These are phyloP conservation scores for Empis livida DNA, from an alignment of 2,888 invertebrate species.

Conservation along the genomic window DNA sequence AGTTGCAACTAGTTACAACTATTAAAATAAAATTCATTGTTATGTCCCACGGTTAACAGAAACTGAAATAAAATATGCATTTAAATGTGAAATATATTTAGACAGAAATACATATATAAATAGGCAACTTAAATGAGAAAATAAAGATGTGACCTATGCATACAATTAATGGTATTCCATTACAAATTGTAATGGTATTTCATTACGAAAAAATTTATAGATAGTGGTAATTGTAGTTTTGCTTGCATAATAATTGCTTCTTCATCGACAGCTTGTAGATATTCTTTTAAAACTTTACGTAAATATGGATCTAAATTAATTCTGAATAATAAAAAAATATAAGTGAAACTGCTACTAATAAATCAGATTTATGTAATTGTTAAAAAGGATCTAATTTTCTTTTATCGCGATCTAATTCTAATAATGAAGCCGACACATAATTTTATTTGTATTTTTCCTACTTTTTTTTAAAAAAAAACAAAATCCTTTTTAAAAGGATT, in stretches of 20 bases:
- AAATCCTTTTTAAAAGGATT: too few species aligned
- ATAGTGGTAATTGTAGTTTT: conserved; percentile 17
- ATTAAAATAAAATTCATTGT: too few species aligned
- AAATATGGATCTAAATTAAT: conserved; percentile 97
- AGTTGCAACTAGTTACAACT: too few species aligned
- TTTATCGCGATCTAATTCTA: conserved; percentile 89
- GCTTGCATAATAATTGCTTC: conserved; percentile 30
- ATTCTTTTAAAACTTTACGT: conserved; percentile 87
- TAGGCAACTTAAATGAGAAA: too few species aligned
- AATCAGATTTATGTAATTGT: conserved; percentile 72
- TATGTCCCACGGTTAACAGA: too few species aligned
- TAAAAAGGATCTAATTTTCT: conserved; percentile 89
- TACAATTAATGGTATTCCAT: too few species aligned
- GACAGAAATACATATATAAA: too few species aligned
- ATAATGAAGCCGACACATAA: conserved; percentile 72
- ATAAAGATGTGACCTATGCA: too few species aligned
- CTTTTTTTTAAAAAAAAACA: too few species aligned
- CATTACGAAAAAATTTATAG: conserved; percentile 9
- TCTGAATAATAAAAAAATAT: conserved; percentile 94
- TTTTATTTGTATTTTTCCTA: too few species aligned
- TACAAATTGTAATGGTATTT: conserved; percentile 24
- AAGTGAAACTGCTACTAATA: conserved; percentile 77
- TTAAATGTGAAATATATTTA: too few species aligned
- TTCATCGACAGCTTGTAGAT: conserved; percentile 55
- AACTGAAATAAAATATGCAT: too few species aligned